phyloP scores from a whole-genome alignment of 1,140 invertebrate species.

The Musca domestica region DNA sequence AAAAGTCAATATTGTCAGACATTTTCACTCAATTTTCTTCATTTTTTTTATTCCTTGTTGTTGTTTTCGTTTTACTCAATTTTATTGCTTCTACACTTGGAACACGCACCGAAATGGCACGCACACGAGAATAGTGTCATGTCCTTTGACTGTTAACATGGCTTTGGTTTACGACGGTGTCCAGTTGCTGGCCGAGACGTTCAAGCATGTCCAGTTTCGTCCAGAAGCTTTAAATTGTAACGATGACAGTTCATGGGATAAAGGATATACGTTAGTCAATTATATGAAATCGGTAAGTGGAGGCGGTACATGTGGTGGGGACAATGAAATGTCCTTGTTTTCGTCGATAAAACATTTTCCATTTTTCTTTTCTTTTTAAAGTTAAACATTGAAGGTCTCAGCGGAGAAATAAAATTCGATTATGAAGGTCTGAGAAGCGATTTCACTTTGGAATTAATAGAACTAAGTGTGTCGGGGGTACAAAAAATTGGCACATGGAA shows the following conservation, averaged over 20 bases:
- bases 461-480: conserved; percentile 67
- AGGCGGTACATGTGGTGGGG: neutral
- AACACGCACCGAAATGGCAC: neutral
- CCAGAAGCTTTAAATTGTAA: conserved; percentile 64
- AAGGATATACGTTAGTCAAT: conserved; percentile 81
- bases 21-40: neutral
- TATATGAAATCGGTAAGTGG: conserved; percentile 79
- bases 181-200: conserved; percentile 68
- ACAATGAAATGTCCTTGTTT: neutral
- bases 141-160: conserved; percentile 58
- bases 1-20: neutral
- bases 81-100: neutral
- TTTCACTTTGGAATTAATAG: conserved; percentile 76
- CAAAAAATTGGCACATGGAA: conserved; percentile 75
- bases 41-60: neutral
- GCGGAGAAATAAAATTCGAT: conserved; percentile 81
- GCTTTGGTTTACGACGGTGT: conserved; percentile 79
- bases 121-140: conserved; percentile 37
- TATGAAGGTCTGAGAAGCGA: conserved; percentile 78
- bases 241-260: conserved; percentile 70
- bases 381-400: conserved; percentile 69
- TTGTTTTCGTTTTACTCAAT: conserved; percentile 24
- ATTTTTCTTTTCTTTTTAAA: conserved; percentile 22
- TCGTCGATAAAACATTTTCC: too few relatives aligned
- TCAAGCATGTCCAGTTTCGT: conserved; percentile 60